Base-by-base conservation (phyloP, 2,113 vertebrate genomes). In the Sebastes schlegelii region DNA sequence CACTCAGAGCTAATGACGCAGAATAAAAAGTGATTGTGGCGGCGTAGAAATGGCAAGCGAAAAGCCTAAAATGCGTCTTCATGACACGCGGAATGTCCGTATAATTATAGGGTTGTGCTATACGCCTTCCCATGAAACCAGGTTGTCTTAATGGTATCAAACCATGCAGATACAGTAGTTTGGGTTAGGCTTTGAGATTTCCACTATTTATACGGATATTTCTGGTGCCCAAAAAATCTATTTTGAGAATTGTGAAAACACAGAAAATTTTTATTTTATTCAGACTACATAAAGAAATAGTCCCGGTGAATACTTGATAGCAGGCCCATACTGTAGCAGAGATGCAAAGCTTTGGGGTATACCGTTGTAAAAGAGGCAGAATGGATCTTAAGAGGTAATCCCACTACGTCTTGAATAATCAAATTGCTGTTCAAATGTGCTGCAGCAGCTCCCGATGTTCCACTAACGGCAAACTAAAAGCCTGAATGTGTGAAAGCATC, bases 401-500 rank as follows among this genome's bases (percentile, higher is more conserved):
- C n/a, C 14, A 73, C 34, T 55, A 5, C 8, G 34, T 48, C 45
- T 65, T 63, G 49, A 82, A 75, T 46, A 74, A 64, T 74, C 42
- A 48, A 49, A 65, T 55, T 17, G 57, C 26, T 71, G 55, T 62
- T 62, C 34, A 40, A 43, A 72, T 48, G 26, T 49, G 43, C 77
- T 79, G 34, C 65, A 51, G 62, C 46, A 46, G 46, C 12, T 58
- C 12, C n/a, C n/a, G 6, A 34, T 60, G 75, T 74, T 49, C 77
- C 52, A 54, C 73, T 55, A 75, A 65, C 54, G 72, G 52, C 19
- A 65, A 69, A 23, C 46, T 14, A 16, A 67, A 62, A 78, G 11
- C 71, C 58, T 6, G 67, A 88, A 63, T 82, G 65, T 84, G 72
- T 90, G 79, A 93, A 93, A 90, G 86, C 82, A 54, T 83, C 80